Conservation (phyloP, 2,113 vertebrate genomes). For the Sturnus vulgaris region DNA sequence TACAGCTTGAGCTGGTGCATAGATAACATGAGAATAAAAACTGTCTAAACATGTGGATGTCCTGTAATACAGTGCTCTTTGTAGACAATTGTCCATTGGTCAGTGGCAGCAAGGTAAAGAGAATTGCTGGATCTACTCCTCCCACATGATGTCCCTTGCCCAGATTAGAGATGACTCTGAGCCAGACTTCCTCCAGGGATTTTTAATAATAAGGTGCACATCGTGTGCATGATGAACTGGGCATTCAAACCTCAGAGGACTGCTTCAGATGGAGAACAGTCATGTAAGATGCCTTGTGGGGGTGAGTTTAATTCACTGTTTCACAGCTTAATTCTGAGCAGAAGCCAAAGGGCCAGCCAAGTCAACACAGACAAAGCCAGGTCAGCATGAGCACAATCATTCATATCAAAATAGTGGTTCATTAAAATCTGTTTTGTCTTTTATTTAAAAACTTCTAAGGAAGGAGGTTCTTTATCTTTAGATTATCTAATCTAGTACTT, state of each 20-base stretch:
- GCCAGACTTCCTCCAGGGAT: neutral
- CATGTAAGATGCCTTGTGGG: neutral
- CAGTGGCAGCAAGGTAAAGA: neutral
- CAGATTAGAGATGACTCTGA: too few species aligned
- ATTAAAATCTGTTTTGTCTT: neutral
- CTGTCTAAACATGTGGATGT: neutral
- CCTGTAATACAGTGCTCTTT: neutral
- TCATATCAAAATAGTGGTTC: neutral
- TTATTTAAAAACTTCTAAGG: neutral
- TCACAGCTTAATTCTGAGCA: neutral
- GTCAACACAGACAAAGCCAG: neutral
- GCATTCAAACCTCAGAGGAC: neutral
- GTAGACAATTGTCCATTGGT: neutral
- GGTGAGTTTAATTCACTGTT: neutral
- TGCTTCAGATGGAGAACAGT: neutral
- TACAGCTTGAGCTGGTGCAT: neutral
- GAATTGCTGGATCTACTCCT: neutral
- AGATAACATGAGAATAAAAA: neutral
- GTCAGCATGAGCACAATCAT: neutral
- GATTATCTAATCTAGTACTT: neutral
- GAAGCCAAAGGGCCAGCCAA: neutral
- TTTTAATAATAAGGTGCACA: neutral
- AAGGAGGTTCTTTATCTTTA: neutral
- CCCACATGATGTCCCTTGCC: rapidly evolving
- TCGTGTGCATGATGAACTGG: neutral